Evolutionary conservation across 1,140 invertebrate species (phyloP).

Genomic region (Sminthurinus signatus): DNA sequence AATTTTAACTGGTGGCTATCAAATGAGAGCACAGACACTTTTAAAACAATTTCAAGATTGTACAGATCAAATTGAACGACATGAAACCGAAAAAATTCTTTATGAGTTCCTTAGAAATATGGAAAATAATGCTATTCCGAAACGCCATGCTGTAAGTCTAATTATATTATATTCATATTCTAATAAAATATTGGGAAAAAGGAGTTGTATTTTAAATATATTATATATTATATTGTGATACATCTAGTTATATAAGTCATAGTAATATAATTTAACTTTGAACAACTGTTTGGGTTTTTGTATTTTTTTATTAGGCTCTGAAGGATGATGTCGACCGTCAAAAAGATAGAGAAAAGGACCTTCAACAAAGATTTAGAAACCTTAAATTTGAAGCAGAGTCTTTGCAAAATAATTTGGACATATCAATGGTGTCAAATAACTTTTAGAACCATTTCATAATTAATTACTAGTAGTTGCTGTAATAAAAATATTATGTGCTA

Average conservation of each 20-base stretch:
- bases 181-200: too few relatives aligned
- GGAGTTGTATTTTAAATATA: too few relatives aligned
- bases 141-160: slow-evolving; percentile 67
- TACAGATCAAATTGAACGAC: slow-evolving; percentile 83
- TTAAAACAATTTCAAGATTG: slow-evolving; percentile 84
- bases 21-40: slow-evolving; percentile 73
- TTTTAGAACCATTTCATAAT: too few relatives aligned
- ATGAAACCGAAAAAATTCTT: slow-evolving; percentile 80
- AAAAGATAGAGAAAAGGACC: slow-evolving; percentile 75
- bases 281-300: slow-evolving; percentile 6
- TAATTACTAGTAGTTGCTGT: too few relatives aligned
- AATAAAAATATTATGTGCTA: too few relatives aligned
- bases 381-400: slow-evolving; percentile 49
- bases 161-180: too few relatives aligned
- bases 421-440: too few relatives aligned
- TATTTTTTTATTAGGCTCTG: slow-evolving; percentile 57
- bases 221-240: not conserved
- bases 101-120: slow-evolving; percentile 85
- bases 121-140: slow-evolving; percentile 83
- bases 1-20: slow-evolving; percentile 84
- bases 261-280: not conserved
- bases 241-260: too few relatives aligned
- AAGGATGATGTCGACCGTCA: slow-evolving; percentile 89
- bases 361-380: slow-evolving; percentile 74
- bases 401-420: too few relatives aligned